phyloP scores from a whole-genome alignment of 2,797 vertebrate genomes.

The Parauchenoglanis ngamensis region DNA sequence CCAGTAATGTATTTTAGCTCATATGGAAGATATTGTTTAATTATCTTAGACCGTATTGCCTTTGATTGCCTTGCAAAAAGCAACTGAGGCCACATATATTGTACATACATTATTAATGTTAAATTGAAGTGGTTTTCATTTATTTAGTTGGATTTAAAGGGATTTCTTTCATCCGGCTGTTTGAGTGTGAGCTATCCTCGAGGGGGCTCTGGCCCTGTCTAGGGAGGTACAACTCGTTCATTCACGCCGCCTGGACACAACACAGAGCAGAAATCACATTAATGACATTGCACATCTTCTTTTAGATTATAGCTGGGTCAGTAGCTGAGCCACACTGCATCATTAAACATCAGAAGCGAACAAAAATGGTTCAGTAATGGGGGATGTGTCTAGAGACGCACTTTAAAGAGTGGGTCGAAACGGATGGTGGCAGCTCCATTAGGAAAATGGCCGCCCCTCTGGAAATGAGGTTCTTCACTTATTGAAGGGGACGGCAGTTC shows the following conservation, averaged over 20 bases:
- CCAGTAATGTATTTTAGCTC: not conserved
- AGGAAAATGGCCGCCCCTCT: conserved; percentile 38
- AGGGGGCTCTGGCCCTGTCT: conserved; percentile 39
- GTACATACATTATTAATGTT: conserved; percentile 55
- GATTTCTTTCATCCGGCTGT: conserved; percentile 29
- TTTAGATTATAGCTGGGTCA: conserved; percentile 22
- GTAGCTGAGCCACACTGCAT: conserved; percentile 36
- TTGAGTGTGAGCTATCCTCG: conserved; percentile 32
- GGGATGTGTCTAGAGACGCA: conserved; percentile 26
- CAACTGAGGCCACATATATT: conserved; percentile 1
- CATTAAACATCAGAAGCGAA: conserved; percentile 36
- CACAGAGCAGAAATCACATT: conserved; percentile 16
- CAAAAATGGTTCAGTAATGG: conserved; percentile 28
- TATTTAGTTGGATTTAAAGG: conserved; percentile 48
- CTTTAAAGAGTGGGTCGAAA: conserved; percentile 29
- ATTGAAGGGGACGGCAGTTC: conserved; percentile 21
- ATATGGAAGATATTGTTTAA: conserved; percentile 7
- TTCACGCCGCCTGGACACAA: conserved; percentile 15
- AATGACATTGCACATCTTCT: conserved; percentile 30
- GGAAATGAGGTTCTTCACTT: conserved; percentile 33
- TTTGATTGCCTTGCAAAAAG: conserved; percentile 1
- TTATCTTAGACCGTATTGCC: not conserved
- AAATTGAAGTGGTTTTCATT: conserved; percentile 53
- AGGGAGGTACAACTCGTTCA: conserved; percentile 9
- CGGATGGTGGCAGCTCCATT: conserved; percentile 47